Evolutionary conservation across 2,888 invertebrate species (phyloP).

Genomic region (Hyposoter dolosus): DNA sequence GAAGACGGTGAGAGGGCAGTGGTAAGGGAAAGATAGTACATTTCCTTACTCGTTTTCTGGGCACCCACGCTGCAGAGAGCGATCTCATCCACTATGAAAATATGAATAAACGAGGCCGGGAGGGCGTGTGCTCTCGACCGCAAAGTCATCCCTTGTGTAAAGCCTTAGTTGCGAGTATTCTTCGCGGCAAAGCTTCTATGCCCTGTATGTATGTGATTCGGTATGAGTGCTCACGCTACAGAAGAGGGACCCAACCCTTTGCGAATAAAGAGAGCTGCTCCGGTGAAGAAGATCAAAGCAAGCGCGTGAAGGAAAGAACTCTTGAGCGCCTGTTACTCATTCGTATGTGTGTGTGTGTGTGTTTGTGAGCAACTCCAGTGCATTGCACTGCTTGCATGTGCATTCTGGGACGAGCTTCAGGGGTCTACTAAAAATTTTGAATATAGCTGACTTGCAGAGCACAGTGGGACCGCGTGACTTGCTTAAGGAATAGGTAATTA

Average conservation of each 20-base stretch:
- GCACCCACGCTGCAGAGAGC: constrained; percentile 62
- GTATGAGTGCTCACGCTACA: constrained; percentile 55
- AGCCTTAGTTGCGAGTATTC: constrained; percentile 50
- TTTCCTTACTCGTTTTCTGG: constrained; percentile 74
- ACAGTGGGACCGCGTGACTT: constrained; percentile 55
- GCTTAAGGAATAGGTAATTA: constrained; percentile 55
- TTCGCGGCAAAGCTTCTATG: constrained; percentile 34
- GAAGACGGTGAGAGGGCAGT: constrained; percentile 44
- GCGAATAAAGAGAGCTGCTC: constrained; percentile 68
- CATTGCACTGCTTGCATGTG: constrained; percentile 5
- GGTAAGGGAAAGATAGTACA: constrained; percentile 52
- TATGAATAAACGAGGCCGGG: constrained; percentile 69
- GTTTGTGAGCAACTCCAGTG: constrained; percentile 44
- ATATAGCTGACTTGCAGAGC: constrained; percentile 42
- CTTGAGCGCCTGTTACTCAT: constrained; percentile 55
- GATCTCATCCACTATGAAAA: constrained; percentile 62
- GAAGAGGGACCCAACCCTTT: constrained; percentile 64
- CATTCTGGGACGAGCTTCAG: constrained; percentile 30
- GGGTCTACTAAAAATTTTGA: constrained; percentile 49
- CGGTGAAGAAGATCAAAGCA: constrained; percentile 64
- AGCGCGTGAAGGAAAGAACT: constrained; percentile 66
- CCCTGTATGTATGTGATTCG: constrained; percentile 33
- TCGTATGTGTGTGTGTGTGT: constrained; percentile 5
- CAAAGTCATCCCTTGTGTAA: constrained; percentile 70
- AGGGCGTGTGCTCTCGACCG: constrained; percentile 67